Conservation (phyloP, 2,888 invertebrate species). For the Conops quadrifasciatus region DNA sequence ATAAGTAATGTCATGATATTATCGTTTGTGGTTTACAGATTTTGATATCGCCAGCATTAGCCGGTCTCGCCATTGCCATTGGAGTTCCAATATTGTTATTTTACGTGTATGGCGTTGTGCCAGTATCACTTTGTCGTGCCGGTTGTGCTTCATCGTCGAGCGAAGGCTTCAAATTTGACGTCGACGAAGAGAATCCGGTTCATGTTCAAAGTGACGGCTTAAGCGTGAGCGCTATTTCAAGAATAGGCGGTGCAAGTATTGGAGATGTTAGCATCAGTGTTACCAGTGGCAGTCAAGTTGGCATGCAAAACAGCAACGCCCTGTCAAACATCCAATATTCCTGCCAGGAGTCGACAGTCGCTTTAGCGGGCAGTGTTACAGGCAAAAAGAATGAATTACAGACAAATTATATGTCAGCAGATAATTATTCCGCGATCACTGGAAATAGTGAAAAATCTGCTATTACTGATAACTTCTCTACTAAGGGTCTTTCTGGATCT, state of each 20-base stretch:
- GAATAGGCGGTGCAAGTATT: conserved; percentile 69
- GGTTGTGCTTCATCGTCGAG: conserved; percentile 77
- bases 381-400: conserved; percentile 74
- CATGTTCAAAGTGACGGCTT: conserved; percentile 31
- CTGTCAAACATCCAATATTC: conserved; percentile 28
- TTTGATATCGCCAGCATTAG: conserved; percentile 68
- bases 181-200: conserved; percentile 58
- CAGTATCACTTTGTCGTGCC: conserved; percentile 83
- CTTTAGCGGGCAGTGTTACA: conserved; percentile 47
- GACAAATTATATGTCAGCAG: conserved; percentile 73
- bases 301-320: conserved; percentile 38
- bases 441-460: conserved; percentile 75
- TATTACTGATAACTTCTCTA: conserved; percentile 70
- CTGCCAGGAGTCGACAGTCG: conserved; percentile 51
- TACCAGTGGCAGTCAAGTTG: conserved; percentile 76
- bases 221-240: conserved; percentile 66
- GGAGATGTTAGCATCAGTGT: conserved; percentile 73
- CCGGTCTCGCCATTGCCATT: conserved; percentile 76
- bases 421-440: conserved; percentile 70
- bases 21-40: conserved; percentile 57
- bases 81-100: conserved; percentile 90
- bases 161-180: conserved; percentile 68
- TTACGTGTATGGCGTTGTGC: conserved; percentile 93
- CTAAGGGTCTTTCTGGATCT: conserved; percentile 79
- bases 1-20: neutral